Percentiles rank a stretch among this genome's conserved stretches.
Conservation (phyloP, 2,888 invertebrate species). For the Campoletis raptor region DNA sequence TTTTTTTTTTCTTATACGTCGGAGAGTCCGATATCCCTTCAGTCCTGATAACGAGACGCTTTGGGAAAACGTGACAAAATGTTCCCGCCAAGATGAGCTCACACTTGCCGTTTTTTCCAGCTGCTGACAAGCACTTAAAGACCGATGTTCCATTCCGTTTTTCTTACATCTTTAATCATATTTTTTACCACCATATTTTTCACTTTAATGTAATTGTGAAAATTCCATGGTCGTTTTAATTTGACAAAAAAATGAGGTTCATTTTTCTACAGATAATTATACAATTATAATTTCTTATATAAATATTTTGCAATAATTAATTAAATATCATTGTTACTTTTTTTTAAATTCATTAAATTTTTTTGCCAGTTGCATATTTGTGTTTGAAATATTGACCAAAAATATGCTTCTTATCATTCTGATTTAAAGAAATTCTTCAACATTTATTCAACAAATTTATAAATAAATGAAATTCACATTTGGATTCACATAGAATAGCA, state of each 20-base stretch:
- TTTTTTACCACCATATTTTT: not conserved
- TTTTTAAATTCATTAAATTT: not conserved
- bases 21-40: constrained; percentile 19
- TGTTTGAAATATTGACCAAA: too few relatives aligned
- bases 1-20: not conserved
- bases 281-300: not conserved
- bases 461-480: too few relatives aligned
- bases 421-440: too few relatives aligned
- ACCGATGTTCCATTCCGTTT: constrained; percentile 19
- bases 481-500: not conserved
- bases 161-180: too few relatives aligned
- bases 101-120: constrained; percentile 39
- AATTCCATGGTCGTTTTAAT: not conserved
- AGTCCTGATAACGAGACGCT: constrained; percentile 56
- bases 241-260: not conserved
- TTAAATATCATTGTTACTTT: not conserved
- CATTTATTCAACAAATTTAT: too few relatives aligned
- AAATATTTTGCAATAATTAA: not conserved
- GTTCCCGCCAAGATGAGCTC: constrained; percentile 22
- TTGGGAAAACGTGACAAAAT: constrained; percentile 55
- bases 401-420: too few relatives aligned
- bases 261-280: not conserved
- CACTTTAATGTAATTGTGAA: not conserved
- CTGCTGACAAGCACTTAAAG: constrained; percentile 45
- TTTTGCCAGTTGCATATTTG: not conserved